Conservation (phyloP, 2,888 invertebrate species). For the Reticulitermes lucifugus region DNA sequence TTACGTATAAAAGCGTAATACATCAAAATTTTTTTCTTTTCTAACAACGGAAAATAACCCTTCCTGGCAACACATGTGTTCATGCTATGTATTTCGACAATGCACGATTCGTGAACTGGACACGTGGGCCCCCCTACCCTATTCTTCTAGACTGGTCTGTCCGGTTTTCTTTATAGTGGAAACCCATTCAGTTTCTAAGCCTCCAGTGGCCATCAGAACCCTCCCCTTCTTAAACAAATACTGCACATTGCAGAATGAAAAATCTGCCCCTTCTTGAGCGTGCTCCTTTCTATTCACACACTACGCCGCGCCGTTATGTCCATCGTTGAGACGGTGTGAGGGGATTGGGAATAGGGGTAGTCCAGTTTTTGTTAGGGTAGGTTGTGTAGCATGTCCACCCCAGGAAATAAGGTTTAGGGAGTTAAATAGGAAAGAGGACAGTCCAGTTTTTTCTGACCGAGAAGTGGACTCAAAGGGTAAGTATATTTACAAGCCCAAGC, state of each 20-base stretch:
- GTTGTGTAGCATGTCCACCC: slow-evolving; percentile 19
- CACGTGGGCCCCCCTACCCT: neutral
- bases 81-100: neutral
- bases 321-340: slow-evolving; percentile 9
- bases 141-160: slow-evolving; percentile 42
- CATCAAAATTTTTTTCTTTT: slow-evolving; percentile 21
- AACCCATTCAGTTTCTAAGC: neutral
- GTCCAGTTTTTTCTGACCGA: slow-evolving; percentile 36
- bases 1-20: slow-evolving; percentile 29
- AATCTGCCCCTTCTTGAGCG: slow-evolving; percentile 43
- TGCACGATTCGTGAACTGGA: slow-evolving; percentile 25
- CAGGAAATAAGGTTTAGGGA: neutral
- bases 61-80: slow-evolving; percentile 20
- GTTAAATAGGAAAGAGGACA: slow-evolving; percentile 26
- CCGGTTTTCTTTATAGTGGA: slow-evolving; percentile 31
- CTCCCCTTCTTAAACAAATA: slow-evolving; percentile 30
- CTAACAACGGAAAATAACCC: slow-evolving; percentile 15
- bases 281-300: slow-evolving; percentile 10
- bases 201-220: slow-evolving; percentile 29
- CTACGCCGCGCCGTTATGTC: neutral
- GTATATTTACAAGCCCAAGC: neutral
- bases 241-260: neutral
- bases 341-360: slow-evolving; percentile 40
- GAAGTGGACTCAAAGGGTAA: slow-evolving; percentile 20
- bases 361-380: slow-evolving; percentile 47